phyloP scores from a whole-genome alignment of 2,113 vertebrate genomes.

The Ifrita kowaldi region DNA sequence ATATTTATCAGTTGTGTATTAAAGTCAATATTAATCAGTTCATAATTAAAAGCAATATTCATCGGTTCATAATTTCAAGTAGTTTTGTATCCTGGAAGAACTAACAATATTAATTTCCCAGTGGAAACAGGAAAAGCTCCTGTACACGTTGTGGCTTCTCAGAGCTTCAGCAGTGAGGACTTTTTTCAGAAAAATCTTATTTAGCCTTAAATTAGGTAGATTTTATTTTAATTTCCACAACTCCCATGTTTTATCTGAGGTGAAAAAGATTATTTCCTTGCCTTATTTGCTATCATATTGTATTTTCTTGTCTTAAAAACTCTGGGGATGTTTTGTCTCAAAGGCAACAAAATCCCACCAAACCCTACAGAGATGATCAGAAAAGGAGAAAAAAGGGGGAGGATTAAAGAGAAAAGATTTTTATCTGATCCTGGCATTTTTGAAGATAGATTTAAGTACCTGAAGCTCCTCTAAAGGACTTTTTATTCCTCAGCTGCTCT shows the following conservation, averaged over 20 bases:
- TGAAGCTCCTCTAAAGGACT: neutral
- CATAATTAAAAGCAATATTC: neutral
- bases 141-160: neutral
- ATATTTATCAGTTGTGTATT: no score
- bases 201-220: neutral
- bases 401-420: neutral
- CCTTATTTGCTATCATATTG: neutral
- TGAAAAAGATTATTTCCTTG: neutral
- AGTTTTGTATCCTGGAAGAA: neutral
- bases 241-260: neutral
- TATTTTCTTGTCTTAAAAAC: neutral
- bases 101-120: constrained; percentile 21
- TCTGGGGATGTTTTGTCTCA: neutral
- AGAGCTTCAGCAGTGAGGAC: neutral
- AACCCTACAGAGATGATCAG: neutral
- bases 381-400: neutral
- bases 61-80: neutral
- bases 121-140: neutral
- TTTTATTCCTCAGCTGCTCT: neutral
- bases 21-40: neutral
- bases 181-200: neutral
- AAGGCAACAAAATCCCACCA: neutral
- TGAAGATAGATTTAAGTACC: neutral
- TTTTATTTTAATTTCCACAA: neutral
- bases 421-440: neutral